These are phyloP conservation scores for Clarias pachynema DNA, from an alignment of 2,797 vertebrate species.

Conservation along the genomic window DNA sequence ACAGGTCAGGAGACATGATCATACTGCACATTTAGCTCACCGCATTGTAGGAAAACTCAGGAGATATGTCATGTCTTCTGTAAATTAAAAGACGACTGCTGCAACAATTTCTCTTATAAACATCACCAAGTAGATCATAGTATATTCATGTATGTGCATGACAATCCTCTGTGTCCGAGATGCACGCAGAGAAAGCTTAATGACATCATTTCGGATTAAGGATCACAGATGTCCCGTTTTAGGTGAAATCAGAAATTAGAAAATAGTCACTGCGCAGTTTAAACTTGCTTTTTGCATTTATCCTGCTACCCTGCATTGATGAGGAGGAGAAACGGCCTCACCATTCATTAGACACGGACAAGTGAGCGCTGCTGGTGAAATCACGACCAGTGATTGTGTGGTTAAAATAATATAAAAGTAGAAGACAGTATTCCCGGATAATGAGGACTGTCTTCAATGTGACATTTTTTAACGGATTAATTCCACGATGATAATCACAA, in stretches of 20 bases:
- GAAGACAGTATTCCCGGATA: background rate
- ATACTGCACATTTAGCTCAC: background rate
- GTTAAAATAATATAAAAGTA: background rate
- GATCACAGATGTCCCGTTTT: background rate
- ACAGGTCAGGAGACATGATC: background rate
- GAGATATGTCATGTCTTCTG: background rate
- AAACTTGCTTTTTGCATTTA: background rate
- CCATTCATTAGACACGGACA: conserved; percentile 21
- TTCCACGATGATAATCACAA: conserved; percentile 1
- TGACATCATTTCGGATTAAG: background rate
- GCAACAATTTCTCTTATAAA: background rate
- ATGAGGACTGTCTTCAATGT: background rate
- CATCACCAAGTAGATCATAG: background rate
- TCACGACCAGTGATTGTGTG: conserved; percentile 32
- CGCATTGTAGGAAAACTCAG: background rate
- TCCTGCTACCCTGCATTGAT: background rate
- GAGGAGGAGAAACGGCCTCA: conserved; percentile 3
- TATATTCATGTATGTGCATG: background rate
- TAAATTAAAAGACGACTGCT: background rate
- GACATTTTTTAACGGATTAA: background rate
- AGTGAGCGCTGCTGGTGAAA: conserved; percentile 12
- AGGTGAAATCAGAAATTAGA: background rate
- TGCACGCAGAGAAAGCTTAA: background rate
- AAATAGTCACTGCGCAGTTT: background rate
- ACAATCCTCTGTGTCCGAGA: background rate